Conservation (phyloP, 2,797 vertebrate genomes). For the Acomys russatus region DNA sequence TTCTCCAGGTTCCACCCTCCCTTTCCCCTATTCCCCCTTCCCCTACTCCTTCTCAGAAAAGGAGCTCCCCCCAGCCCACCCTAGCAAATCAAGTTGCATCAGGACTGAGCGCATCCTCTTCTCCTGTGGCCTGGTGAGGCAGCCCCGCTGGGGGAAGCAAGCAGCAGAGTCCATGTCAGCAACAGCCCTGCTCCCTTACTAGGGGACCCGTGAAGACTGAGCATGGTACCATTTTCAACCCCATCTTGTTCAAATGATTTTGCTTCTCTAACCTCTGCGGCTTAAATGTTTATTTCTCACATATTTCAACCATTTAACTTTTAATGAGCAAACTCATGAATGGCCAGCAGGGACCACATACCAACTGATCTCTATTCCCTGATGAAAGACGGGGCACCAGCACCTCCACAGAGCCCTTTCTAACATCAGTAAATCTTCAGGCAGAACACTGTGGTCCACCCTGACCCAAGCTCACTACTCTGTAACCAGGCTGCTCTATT, state of each 20-base stretch:
- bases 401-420: background rate
- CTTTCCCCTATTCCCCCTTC: too few species aligned
- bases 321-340: slow-evolving; percentile 46
- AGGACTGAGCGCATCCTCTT: too few species aligned
- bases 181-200: too few species aligned
- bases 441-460: background rate
- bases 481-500: background rate
- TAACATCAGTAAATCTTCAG: slow-evolving; percentile 10
- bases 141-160: too few species aligned
- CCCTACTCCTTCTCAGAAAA: too few species aligned
- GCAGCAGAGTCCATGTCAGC: too few species aligned
- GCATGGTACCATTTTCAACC: background rate
- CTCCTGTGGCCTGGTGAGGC: too few species aligned
- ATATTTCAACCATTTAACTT: slow-evolving; percentile 26
- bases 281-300: slow-evolving; percentile 37
- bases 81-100: too few species aligned
- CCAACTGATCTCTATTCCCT: background rate
- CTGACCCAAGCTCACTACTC: background rate
- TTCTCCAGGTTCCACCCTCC: too few species aligned
- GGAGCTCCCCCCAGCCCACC: too few species aligned
- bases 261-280: slow-evolving; percentile 46
- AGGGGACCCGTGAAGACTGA: too few species aligned
- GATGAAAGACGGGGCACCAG: background rate
- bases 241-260: slow-evolving; percentile 60
- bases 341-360: slow-evolving; percentile 43